Base-by-base conservation (phyloP, 2,888 invertebrate genomes). In the Galerucella nymphaeae region DNA sequence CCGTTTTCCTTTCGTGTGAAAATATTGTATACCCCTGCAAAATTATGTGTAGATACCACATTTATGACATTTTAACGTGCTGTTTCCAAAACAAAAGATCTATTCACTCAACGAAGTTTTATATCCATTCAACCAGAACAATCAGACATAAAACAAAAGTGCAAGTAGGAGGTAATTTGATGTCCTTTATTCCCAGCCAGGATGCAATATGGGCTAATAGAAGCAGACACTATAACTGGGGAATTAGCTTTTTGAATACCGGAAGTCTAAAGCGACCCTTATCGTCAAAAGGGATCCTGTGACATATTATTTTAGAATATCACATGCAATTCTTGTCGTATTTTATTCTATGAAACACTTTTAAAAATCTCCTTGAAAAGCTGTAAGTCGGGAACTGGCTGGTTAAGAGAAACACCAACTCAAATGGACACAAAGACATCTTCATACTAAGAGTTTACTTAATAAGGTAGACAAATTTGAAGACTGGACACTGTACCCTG, bases 141-240 rank as follows among this genome's bases (percentile, higher is more conserved):
- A 67, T 67, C 48, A 45, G 45, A 58, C 57, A 23, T 67, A 67
- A 67, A 67, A 67, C 66, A 67, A 67, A 67, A 67, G 30, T 30
- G 6, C 30, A 30, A 30, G 66, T 67, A 42, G 41, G 38, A 67
- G 66, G 66, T 67, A 67, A 67, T 67, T 67, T 67, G 66, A 67
- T 67, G 66, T 59, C 58, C 66, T 67, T 67, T 67, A 67, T 67
- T 48, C 45, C 5, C n/a, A 23, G 45, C 57, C 45, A 50, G 50
- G 64, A 50, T 64, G 64, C 48, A 64, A 64, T 64, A 50, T 64
- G 64, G 64, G 64, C 61, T 62, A 62, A 62, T 62, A 62, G 61
- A 62, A 62, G 61, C 61, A 62, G 61, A 45, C 61, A 62, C 42
- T 62, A 23, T n/a, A 62, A 42, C 41, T n/a, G 61, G 61, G 59